Conservation (phyloP, 2,797 vertebrate species). For the Sphaeramia orbicularis region DNA sequence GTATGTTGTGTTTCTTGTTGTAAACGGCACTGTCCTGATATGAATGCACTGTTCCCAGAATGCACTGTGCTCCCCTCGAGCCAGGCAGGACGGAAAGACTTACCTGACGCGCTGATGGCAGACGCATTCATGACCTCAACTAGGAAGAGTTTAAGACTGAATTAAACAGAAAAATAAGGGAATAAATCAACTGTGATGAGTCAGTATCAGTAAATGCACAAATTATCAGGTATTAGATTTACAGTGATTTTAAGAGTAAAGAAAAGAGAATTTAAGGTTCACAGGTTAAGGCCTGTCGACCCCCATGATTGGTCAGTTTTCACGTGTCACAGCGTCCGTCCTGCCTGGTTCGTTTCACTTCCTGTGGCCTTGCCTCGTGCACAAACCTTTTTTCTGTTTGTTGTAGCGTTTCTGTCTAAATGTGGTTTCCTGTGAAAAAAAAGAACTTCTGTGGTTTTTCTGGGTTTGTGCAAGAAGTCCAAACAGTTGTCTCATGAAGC, state of each 20-base stretch:
- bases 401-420: slow-evolving; percentile 4
- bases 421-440: slow-evolving; percentile 30
- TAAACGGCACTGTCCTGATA: slow-evolving; percentile 58
- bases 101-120: neutral
- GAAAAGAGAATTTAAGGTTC: no score
- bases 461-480: no score
- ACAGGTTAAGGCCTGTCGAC: no score
- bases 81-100: slow-evolving; percentile 1
- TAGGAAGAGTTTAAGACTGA: no score
- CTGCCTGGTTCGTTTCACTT: slow-evolving; percentile 29
- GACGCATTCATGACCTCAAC: no score
- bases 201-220: no score
- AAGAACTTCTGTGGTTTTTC: slow-evolving; percentile 24
- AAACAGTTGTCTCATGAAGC: no score
- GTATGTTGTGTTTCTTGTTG: slow-evolving; percentile 6
- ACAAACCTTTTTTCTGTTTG: neutral
- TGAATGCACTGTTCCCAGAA: slow-evolving; percentile 73
- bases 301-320: slow-evolving; percentile 9
- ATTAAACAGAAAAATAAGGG: no score
- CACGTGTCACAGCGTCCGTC: neutral
- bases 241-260: no score
- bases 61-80: slow-evolving; percentile 67
- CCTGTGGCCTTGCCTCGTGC: slow-evolving; percentile 50
- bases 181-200: no score
- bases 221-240: no score